phyloP scores from a whole-genome alignment of 2,113 vertebrate genomes.

The Campylorhamphus procurvoides region DNA sequence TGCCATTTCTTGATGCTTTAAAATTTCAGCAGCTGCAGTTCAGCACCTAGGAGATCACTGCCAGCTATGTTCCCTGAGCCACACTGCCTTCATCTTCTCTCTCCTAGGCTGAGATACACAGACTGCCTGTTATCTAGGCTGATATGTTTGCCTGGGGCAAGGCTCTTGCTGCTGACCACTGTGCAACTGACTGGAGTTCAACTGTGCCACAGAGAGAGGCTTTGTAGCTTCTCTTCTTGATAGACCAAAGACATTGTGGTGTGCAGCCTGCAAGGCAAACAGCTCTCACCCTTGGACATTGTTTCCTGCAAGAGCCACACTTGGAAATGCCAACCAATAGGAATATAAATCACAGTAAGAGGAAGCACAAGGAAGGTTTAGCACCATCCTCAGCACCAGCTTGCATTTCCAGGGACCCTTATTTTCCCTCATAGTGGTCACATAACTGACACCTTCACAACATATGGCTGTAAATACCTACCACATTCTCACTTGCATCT shows the following conservation, averaged over 20 bases:
- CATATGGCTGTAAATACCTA: neutral
- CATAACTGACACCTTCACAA: neutral
- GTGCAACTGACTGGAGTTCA: fast-evolving
- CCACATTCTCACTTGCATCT: neutral
- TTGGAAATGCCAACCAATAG: neutral
- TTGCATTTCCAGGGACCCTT: neutral
- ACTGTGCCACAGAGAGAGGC: fast-evolving
- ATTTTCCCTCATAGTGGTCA: neutral
- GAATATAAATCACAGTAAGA: neutral
- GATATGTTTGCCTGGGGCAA: neutral
- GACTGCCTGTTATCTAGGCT: neutral
- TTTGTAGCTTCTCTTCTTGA: neutral
- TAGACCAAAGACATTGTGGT: neutral
- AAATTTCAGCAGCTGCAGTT: neutral
- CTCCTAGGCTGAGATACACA: neutral
- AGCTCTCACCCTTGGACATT: fast-evolving
- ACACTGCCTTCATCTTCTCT: neutral
- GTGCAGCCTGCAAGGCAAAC: neutral
- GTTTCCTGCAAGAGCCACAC: neutral
- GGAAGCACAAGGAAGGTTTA: neutral
- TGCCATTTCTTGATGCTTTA: neutral
- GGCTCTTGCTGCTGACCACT: neutral
- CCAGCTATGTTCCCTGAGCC: neutral
- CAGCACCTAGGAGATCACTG: neutral
- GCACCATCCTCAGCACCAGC: neutral